Percentiles rank a stretch among this genome's conserved stretches.
Evolutionary conservation across 2,113 vertebrate species (phyloP).

Genomic region (Gymnobelideus leadbeateri): DNA sequence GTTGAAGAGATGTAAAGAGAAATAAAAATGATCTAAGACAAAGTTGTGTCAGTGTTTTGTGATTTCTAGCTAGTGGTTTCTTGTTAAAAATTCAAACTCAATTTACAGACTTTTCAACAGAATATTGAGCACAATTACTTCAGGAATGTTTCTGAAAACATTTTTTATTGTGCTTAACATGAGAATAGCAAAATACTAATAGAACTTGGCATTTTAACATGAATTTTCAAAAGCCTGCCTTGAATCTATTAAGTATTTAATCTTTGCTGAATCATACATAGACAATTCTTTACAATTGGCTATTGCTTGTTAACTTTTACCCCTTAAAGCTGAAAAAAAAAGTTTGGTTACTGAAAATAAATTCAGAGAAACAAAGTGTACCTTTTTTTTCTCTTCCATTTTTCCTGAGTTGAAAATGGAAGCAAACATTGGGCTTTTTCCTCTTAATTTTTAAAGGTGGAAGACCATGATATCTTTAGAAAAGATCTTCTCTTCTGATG

Average conservation of each 20-base stretch:
- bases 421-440: background rate
- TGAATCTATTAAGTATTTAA: background rate
- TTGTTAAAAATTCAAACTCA: conserved; percentile 5
- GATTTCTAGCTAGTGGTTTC: background rate
- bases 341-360: background rate
- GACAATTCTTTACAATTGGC: background rate
- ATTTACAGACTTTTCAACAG: background rate
- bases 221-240: conserved; percentile 15
- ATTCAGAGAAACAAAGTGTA: background rate
- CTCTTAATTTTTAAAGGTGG: conserved; percentile 19
- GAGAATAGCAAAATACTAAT: background rate
- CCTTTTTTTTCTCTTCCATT: background rate
- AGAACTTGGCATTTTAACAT: background rate
- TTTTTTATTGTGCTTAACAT: background rate
- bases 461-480: background rate
- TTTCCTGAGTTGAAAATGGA: conserved; percentile 21
- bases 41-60: background rate
- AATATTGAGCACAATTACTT: background rate
- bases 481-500: background rate
- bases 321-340: background rate
- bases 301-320: background rate
- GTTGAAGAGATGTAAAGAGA: conserved; percentile 20
- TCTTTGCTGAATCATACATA: background rate
- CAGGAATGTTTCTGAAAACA: background rate
- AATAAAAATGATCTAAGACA: conserved; percentile 13